These are phyloP conservation scores for Hyperoplus lanceolatus DNA, from an alignment of 2,797 vertebrate genomes.

Conservation along the genomic window DNA sequence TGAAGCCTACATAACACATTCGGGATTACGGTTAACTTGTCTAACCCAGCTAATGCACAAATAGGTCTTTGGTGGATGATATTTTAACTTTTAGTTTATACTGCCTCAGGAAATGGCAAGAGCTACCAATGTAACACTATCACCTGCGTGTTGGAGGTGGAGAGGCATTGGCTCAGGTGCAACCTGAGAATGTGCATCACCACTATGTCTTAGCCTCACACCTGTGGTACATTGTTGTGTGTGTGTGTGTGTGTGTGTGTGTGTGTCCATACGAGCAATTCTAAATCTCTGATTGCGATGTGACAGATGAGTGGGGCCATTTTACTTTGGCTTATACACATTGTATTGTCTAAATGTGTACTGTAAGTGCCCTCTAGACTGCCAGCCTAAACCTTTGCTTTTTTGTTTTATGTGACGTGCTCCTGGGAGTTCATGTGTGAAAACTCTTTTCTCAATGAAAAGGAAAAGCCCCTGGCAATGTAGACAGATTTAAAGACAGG, in stretches of 20 bases:
- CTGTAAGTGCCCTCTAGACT: background rate
- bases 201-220: constrained; percentile 43
- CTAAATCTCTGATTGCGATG: background rate
- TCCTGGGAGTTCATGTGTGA: background rate
- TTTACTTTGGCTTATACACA: background rate
- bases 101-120: constrained; percentile 8
- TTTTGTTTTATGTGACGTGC: background rate
- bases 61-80: background rate
- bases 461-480: constrained; percentile 1
- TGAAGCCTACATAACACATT: background rate
- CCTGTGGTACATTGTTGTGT: constrained; percentile 34
- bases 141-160: constrained; percentile 30
- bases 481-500: background rate
- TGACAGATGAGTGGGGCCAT: background rate
- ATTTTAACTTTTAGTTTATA: constrained; percentile 9
- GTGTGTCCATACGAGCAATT: constrained; percentile 1
- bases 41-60: background rate
- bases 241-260: constrained; percentile 14
- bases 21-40: background rate
- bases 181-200: constrained; percentile 62
- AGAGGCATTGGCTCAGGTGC: constrained; percentile 60
- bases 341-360: background rate
- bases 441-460: constrained; percentile 24
- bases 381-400: constrained; percentile 3
- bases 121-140: constrained; percentile 60